Evolutionary conservation across 1,140 invertebrate species (phyloP).

Genomic region (Lepidostoma basale): DNA sequence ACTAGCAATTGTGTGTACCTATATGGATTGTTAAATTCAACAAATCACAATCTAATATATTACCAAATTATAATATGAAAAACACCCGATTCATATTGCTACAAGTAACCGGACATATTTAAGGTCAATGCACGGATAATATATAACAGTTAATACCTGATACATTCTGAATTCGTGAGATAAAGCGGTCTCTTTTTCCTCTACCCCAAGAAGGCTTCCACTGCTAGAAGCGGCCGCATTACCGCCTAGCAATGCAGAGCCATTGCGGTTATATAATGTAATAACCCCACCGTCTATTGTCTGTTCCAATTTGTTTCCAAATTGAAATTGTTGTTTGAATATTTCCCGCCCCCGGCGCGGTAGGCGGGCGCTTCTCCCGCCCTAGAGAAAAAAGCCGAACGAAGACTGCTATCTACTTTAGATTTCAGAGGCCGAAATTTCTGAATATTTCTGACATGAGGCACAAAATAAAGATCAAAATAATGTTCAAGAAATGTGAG

Average conservation of each 20-base stretch:
- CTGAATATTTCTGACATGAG: too few relatives aligned
- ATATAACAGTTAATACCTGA: too few relatives aligned
- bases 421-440: neutral
- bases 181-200: neutral
- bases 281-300: constrained; percentile 46
- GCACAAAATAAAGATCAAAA: too few relatives aligned
- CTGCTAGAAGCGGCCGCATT: neutral
- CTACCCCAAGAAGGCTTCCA: neutral
- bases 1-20: too few relatives aligned
- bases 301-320: constrained; percentile 47
- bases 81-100: too few relatives aligned
- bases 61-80: too few relatives aligned
- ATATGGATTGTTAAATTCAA: too few relatives aligned
- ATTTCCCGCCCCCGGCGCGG: constrained; percentile 31
- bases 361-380: constrained; percentile 1
- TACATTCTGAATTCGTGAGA: too few relatives aligned
- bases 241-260: constrained; percentile 31
- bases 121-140: too few relatives aligned
- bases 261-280: constrained; percentile 44
- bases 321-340: constrained; percentile 48
- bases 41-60: too few relatives aligned
- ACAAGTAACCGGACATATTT: too few relatives aligned
- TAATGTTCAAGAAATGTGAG: too few relatives aligned
- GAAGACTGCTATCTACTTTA: neutral
- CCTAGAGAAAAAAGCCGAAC: constrained; percentile 34